Evolutionary conservation across 2,113 vertebrate genomes (phyloP).

Genomic region (Chloropsis hardwickii): DNA sequence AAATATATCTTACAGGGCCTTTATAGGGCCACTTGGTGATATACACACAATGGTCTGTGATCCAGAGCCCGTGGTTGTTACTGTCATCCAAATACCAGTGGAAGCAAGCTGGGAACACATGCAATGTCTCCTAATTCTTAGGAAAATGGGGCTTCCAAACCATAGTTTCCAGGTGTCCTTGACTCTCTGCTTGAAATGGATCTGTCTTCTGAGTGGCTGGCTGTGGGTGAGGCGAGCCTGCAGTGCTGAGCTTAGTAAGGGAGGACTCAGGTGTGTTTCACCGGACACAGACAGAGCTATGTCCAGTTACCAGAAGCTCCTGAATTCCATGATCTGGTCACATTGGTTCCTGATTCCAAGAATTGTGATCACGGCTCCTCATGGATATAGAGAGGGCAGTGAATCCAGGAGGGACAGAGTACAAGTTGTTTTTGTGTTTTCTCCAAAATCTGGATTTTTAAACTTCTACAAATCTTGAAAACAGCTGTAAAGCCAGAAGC

Average conservation of each 20-base stretch:
- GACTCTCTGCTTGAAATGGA: not conserved
- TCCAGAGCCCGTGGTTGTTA: not conserved
- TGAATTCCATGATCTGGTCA: rapidly evolving
- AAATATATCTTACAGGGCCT: not conserved
- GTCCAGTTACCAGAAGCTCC: not conserved
- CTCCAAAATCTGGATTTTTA: not conserved
- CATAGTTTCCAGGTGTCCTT: not conserved
- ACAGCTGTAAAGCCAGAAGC: not conserved
- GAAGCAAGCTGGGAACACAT: not conserved
- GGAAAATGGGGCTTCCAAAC: not conserved
- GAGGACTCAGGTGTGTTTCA: too few species aligned
- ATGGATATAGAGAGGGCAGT: not conserved
- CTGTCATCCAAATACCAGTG: not conserved
- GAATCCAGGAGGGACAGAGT: not conserved
- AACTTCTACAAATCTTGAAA: not conserved
- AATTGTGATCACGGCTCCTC: not conserved
- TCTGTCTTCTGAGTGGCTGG: not conserved
- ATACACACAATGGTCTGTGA: not conserved
- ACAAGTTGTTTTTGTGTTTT: not conserved
- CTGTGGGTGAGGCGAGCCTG: not conserved
- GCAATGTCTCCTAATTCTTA: not conserved
- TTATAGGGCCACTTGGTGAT: not conserved
- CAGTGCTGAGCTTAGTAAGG: not conserved
- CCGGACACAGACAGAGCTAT: not conserved
- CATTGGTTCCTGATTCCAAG: not conserved